Conservation (phyloP, 2,888 invertebrate species). For the Synanthedon myopaeformis region DNA sequence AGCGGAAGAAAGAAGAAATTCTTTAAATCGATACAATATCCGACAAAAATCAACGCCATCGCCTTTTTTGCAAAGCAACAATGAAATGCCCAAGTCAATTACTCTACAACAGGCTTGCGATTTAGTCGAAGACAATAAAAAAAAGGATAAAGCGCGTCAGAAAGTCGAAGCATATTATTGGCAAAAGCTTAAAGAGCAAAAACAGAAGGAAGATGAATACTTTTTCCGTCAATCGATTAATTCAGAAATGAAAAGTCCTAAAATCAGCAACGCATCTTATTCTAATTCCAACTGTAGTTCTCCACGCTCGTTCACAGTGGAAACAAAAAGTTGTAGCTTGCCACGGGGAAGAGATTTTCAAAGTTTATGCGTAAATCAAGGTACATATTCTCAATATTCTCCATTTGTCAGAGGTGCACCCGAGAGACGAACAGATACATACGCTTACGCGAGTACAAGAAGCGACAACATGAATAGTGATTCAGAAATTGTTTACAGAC, state of each 20-base stretch:
- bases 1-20: constrained; percentile 49
- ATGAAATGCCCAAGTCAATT: constrained; percentile 16
- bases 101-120: constrained; percentile 4
- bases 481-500: constrained; percentile 36
- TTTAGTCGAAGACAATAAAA: constrained; percentile 13
- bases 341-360: constrained; percentile 34
- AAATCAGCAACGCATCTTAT: constrained; percentile 14
- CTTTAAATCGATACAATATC: constrained; percentile 28
- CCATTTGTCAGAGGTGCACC: constrained; percentile 41
- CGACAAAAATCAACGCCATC: constrained; percentile 29
- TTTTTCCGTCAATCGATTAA: constrained; percentile 36
- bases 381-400: constrained; percentile 20
- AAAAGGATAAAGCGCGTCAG: constrained; percentile 67
- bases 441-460: constrained; percentile 16
- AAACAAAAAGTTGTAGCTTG: constrained; percentile 39
- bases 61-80: constrained; percentile 15
- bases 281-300: constrained; percentile 29
- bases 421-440: constrained; percentile 50
- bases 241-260: constrained; percentile 20
- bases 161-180: constrained; percentile 77
- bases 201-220: constrained; percentile 72
- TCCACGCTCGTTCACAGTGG: constrained; percentile 26
- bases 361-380: constrained; percentile 23
- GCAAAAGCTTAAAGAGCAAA: constrained; percentile 75
- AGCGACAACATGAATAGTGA: constrained; percentile 20